phyloP scores from a whole-genome alignment of 2,113 vertebrate genomes.

The Mesocricetus auratus region DNA sequence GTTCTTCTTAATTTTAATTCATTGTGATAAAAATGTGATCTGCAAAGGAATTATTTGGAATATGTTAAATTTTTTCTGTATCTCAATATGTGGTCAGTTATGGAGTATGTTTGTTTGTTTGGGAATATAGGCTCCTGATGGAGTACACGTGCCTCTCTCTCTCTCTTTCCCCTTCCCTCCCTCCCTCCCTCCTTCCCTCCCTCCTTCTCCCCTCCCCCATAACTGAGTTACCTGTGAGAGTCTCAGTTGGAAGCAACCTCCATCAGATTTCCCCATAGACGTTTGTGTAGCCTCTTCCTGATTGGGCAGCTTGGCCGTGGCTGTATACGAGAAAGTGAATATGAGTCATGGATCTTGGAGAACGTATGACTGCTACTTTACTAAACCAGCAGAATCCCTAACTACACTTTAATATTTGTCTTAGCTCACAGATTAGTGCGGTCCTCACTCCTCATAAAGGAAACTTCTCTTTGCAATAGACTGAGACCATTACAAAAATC shows the following conservation, averaged over 20 bases:
- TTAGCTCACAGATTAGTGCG: too few relatives aligned
- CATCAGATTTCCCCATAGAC: background rate
- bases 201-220: background rate
- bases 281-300: background rate
- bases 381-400: background rate
- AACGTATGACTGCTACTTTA: background rate
- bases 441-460: background rate
- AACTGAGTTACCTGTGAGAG: background rate
- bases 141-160: too few relatives aligned
- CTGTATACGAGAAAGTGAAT: background rate
- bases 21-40: background rate
- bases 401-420: background rate
- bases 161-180: fast-evolving
- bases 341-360: background rate
- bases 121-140: background rate
- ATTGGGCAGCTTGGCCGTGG: background rate
- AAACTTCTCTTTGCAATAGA: background rate
- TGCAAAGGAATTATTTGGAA: background rate
- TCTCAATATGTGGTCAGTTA: background rate
- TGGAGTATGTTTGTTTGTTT: background rate
- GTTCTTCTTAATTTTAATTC: background rate
- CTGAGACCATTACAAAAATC: background rate
- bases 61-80: slow-evolving; percentile 8
- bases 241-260: background rate
- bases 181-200: fast-evolving